Evolutionary conservation across 2,888 invertebrate species (phyloP), one percentile per base, ranked within the genome.

Genomic region (Tolmerus cingulatus): DNA sequence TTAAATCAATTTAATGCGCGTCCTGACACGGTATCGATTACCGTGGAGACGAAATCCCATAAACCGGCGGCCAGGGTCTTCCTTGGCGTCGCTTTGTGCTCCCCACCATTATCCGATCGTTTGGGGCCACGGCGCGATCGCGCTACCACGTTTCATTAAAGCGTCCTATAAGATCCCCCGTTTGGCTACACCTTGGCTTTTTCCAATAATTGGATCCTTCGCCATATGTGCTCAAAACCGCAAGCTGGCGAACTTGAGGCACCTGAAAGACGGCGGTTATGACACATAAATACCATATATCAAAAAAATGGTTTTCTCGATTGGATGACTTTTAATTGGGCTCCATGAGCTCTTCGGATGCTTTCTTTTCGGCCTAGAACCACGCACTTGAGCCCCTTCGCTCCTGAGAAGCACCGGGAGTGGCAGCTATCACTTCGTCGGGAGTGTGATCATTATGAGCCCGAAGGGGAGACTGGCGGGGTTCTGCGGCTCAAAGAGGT

Each of bases 11-110:
- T 79, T 79, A 46, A 79, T 79, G 46, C 51, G 51, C 51, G 51
- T n/a, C 27, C 79, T 79, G 79, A 79, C 79, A 79, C 79, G 8
- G 51, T 79, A 79, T 79, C 79, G 51, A 51, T 79, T 79, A 79
- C 79, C 79, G 79, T 46, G 51, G 51, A 79, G 79, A 79, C 51
- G 27, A 79, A 51, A 79, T 51, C 16, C 79, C 79, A 79, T 46
- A 27, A 51, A 51, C 16, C 27, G 51, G 43, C 79, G 79, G 5
- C 7, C 51, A n/a, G 51, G 51, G 55, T 51, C 51, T 9, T 51
- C 27, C 46, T 34, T 27, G n/a, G n/a, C 27, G 51, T 79, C 79
- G 79, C 30, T 51, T 79, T 51, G 51, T 51, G 27, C 27, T 27
- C 30, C 27, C 51, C 51, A 79, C 51, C 30, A 79, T 55, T 79